Evolutionary conservation across 1,140 invertebrate species (phyloP).

Genomic region (Calliopsis andreniformis): DNA sequence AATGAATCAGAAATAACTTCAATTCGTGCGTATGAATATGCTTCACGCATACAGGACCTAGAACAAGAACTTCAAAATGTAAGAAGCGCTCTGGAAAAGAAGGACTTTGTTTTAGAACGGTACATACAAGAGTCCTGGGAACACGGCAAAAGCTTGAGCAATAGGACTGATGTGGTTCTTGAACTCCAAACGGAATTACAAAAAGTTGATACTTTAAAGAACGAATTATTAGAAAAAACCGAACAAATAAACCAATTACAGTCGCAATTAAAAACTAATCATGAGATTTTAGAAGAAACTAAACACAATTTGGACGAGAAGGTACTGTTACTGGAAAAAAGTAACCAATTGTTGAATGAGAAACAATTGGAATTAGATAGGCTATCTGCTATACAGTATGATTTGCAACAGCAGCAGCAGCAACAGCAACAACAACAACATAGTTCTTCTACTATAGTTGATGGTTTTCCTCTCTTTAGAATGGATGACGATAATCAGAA

Average conservation of each 20-base stretch:
- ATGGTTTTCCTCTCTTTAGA: slow-evolving; percentile 63
- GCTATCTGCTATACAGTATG: background rate
- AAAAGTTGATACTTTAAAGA: background rate
- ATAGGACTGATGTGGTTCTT: background rate
- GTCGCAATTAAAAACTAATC: slow-evolving; percentile 20
- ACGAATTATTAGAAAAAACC: slow-evolving; percentile 23
- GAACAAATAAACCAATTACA: slow-evolving; percentile 30
- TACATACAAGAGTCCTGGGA: slow-evolving; percentile 30
- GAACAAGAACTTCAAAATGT: slow-evolving; percentile 66
- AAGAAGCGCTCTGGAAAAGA: slow-evolving; percentile 40
- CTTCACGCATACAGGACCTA: slow-evolving; percentile 63
- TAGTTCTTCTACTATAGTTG: slow-evolving; percentile 17
- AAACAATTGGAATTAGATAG: slow-evolving; percentile 40
- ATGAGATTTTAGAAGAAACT: slow-evolving; percentile 29
- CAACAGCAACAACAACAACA: background rate
- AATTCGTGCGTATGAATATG: slow-evolving; percentile 42
- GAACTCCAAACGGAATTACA: background rate
- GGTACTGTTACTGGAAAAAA: slow-evolving; percentile 27
- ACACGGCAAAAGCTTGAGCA: background rate
- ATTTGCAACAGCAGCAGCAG: too few species aligned
- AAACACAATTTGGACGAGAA: slow-evolving; percentile 27
- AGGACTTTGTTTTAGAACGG: slow-evolving; percentile 50
- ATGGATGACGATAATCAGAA: slow-evolving; percentile 57
- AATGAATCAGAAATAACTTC: slow-evolving; percentile 45
- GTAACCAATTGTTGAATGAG: slow-evolving; percentile 17